phyloP scores from a whole-genome alignment of 2,888 invertebrate genomes.

The Scaptomyza reducta region DNA sequence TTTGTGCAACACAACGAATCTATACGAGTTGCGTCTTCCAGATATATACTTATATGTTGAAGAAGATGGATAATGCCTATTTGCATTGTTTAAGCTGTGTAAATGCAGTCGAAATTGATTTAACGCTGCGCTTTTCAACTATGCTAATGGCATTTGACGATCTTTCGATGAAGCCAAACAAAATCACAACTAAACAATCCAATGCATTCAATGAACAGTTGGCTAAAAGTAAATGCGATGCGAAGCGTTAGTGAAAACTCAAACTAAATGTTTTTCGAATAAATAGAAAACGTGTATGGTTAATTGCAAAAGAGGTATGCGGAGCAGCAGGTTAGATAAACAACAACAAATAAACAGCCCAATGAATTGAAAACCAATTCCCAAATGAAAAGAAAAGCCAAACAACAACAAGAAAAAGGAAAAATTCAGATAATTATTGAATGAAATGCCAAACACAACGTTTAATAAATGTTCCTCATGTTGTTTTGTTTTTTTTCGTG shows the following conservation, averaged over 20 bases:
- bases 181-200: constrained; percentile 43
- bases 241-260: constrained; percentile 29
- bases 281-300: constrained; percentile 55
- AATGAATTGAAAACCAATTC: constrained; percentile 27
- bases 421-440: constrained; percentile 48
- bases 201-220: constrained; percentile 19
- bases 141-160: constrained; percentile 57
- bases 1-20: constrained; percentile 33
- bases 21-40: constrained; percentile 21
- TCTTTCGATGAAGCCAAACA: constrained; percentile 54
- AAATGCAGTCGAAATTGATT: constrained; percentile 47
- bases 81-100: constrained; percentile 21
- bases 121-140: constrained; percentile 32
- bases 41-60: background rate
- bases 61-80: constrained; percentile 8
- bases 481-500: constrained; percentile 18
- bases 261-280: constrained; percentile 52
- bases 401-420: constrained; percentile 23
- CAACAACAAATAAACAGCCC: constrained; percentile 26
- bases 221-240: constrained; percentile 12
- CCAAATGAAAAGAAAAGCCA: constrained; percentile 38
- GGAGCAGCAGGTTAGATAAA: constrained; percentile 44
- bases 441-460: constrained; percentile 50
- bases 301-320: constrained; percentile 45
- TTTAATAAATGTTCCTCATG: constrained; percentile 32